Evolutionary conservation across 2,113 vertebrate species (phyloP).

Genomic region (Calyptomena viridis): DNA sequence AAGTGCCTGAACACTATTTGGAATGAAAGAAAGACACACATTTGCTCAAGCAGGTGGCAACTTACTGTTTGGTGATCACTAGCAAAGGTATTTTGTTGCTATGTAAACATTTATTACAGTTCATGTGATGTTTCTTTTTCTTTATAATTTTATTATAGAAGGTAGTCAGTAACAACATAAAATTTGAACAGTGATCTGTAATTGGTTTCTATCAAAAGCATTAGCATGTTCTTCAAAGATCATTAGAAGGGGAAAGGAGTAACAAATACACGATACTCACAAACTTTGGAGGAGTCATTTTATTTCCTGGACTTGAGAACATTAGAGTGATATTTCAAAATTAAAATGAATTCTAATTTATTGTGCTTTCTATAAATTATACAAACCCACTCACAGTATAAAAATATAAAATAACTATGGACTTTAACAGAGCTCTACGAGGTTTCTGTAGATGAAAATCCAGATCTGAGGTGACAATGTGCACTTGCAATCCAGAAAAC

Average conservation of each 20-base stretch:
- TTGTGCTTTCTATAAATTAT: neutral
- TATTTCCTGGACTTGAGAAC: neutral
- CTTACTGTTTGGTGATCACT: neutral
- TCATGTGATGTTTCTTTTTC: neutral
- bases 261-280: neutral
- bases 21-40: neutral
- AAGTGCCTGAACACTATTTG: neutral
- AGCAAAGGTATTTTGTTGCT: neutral
- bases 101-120: neutral
- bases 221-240: neutral
- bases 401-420: neutral
- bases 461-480: fast-evolving
- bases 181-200: neutral
- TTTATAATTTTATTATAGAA: neutral
- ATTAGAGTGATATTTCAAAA: neutral
- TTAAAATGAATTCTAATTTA: too few species aligned
- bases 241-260: neutral
- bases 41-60: neutral
- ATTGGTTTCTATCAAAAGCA: neutral
- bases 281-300: neutral
- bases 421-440: neutral
- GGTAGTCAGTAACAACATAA: neutral
- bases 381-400: neutral
- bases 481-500: neutral
- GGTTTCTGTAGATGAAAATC: neutral